Evolutionary conservation across 1,140 invertebrate species (phyloP).

Genomic region (Macrostomum lignano): DNA sequence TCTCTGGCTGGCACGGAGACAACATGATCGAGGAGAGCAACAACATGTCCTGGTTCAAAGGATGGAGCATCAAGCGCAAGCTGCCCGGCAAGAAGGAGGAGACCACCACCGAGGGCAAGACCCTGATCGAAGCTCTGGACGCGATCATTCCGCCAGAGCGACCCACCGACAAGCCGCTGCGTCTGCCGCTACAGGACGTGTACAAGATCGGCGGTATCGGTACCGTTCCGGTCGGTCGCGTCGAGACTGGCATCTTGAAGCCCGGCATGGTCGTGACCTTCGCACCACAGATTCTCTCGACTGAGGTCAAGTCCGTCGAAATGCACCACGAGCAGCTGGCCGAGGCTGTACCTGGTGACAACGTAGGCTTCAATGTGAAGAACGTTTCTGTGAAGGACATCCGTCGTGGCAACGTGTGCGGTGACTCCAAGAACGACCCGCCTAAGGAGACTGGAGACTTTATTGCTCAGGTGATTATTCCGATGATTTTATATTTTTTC

Average conservation of each 20-base stretch:
- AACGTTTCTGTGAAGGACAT: conserved; percentile 86
- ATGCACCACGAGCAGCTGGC: conserved; percentile 84
- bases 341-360: conserved; percentile 75
- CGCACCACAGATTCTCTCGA: conserved; percentile 33
- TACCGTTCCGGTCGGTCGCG: conserved; percentile 78
- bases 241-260: conserved; percentile 77
- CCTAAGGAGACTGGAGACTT: not conserved
- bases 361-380: conserved; percentile 91
- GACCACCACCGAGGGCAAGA: conserved; percentile 48
- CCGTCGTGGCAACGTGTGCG: conserved; percentile 69
- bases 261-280: conserved; percentile 92
- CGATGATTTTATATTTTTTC: no score
- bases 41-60: conserved; percentile 82
- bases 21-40: conserved; percentile 67
- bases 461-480: no score
- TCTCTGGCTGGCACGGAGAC: conserved; percentile 89
- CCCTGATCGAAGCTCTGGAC: conserved; percentile 62
- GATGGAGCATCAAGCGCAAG: conserved; percentile 51
- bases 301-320: conserved; percentile 65
- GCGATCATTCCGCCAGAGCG: conserved; percentile 61
- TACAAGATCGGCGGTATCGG: conserved; percentile 97
- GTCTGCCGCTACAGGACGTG: conserved; percentile 79
- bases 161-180: conserved; percentile 68
- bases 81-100: conserved; percentile 53
- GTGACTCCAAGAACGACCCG: conserved; percentile 54